Evolutionary conservation across 2,797 vertebrate species (phyloP).

Genomic region (Rhinoraja longicauda): DNA sequence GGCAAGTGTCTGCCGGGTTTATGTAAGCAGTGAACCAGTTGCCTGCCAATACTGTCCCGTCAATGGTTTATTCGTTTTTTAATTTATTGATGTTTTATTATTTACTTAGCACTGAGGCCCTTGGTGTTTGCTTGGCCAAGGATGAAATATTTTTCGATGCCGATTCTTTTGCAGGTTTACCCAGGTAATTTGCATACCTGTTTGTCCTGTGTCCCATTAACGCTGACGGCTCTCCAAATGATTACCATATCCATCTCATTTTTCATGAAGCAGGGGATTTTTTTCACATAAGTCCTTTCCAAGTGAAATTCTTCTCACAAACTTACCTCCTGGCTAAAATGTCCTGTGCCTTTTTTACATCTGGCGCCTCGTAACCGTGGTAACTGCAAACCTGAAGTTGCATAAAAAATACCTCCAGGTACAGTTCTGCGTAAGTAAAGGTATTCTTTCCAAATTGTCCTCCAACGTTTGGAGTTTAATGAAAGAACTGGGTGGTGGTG

Average conservation of each 20-base stretch:
- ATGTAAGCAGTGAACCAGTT: neutral
- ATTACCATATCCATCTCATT: constrained; percentile 15
- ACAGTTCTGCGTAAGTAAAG: constrained; percentile 10
- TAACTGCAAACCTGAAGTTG: constrained; percentile 13
- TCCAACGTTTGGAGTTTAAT: neutral
- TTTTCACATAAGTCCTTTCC: neutral
- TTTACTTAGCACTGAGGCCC: neutral
- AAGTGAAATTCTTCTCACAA: neutral
- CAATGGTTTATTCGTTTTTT: neutral
- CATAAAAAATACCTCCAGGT: neutral
- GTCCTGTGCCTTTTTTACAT: neutral
- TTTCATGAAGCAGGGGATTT: neutral
- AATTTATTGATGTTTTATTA: constrained; percentile 18
- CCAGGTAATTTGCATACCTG: constrained; percentile 13
- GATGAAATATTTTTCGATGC: constrained; percentile 1
- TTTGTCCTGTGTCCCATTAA: neutral
- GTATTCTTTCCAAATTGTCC: neutral
- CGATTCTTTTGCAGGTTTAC: neutral
- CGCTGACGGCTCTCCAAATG: neutral
- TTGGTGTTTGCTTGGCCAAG: neutral
- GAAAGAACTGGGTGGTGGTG: neutral
- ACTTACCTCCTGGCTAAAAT: neutral
- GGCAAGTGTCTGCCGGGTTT: neutral
- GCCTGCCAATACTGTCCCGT: neutral
- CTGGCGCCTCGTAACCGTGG: constrained; percentile 21